These are phyloP conservation scores for Drosophila greeni DNA, from an alignment of 2,888 invertebrate species.

Conservation along the genomic window DNA sequence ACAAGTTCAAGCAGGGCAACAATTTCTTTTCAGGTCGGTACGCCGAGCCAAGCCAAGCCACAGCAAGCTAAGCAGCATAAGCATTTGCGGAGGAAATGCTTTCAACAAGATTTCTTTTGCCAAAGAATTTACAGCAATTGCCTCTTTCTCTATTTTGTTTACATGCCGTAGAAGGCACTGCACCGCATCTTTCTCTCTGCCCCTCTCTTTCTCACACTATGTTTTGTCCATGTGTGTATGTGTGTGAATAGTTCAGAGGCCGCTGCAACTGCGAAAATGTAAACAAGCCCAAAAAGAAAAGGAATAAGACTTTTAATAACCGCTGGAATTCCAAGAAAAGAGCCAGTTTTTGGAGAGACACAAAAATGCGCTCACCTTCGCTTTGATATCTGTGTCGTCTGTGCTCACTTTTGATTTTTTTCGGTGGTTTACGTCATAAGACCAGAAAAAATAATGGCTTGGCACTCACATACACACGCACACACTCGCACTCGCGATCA, in stretches of 20 bases:
- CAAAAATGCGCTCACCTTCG: conserved; percentile 65
- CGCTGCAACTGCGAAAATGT: conserved; percentile 58
- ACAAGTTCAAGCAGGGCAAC: conserved; percentile 50
- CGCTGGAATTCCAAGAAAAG: conserved; percentile 61
- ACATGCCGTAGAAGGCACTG: conserved; percentile 53
- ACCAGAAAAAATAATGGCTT: conserved; percentile 72
- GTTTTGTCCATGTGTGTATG: conserved; percentile 2
- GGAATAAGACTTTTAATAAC: conserved; percentile 48
- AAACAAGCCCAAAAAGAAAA: conserved; percentile 48
- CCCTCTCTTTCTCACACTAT: not conserved
- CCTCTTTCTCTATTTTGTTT: conserved; percentile 47
- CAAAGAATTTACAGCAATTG: conserved; percentile 65
- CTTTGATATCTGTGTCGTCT: conserved; percentile 58
- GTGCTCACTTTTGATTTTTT: conserved; percentile 68
- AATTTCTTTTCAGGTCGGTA: conserved; percentile 30
- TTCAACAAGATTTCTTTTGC: conserved; percentile 70
- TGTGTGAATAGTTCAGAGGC: conserved; percentile 42
- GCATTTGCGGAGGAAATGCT: conserved; percentile 65
- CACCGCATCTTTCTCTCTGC: conserved; percentile 25
- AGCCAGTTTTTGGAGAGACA: conserved; percentile 43
- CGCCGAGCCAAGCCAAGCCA: conserved; percentile 8
- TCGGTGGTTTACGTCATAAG: conserved; percentile 75
- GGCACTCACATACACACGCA: conserved; percentile 46
- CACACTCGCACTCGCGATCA: conserved; percentile 37
- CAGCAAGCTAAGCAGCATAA: conserved; percentile 24